These are phyloP conservation scores for rat (Rattus norvegicus) DNA, from an alignment of 2,113 vertebrate genomes.

Conservation along the genomic window GRCr8 NC_086031.1:9796501-9797000, in stretches of 20 bases:
- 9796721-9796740: background rate
- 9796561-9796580: background rate
- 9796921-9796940: background rate
- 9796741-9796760: constrained; percentile 69
- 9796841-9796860: background rate
- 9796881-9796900: background rate
- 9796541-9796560: background rate
- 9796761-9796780: constrained; percentile 74
- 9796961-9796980: background rate
- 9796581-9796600: background rate
- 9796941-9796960: background rate
- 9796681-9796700: constrained; percentile 50
- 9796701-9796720: constrained; percentile 57
- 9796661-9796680: background rate
- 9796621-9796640: background rate
- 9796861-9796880: constrained; percentile 13
- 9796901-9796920: background rate
- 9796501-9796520: background rate
- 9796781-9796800: constrained; percentile 68
- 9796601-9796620: background rate
- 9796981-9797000: background rate
- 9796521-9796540: background rate
- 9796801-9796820: constrained; percentile 78
- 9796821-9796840: constrained; percentile 62
- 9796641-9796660: background rate